A percentile compares a stretch with the other conserved stretches of the same genome.
Conservation (phyloP, 2,797 vertebrate genomes). For the Chaenodraco wilsoni region DNA sequence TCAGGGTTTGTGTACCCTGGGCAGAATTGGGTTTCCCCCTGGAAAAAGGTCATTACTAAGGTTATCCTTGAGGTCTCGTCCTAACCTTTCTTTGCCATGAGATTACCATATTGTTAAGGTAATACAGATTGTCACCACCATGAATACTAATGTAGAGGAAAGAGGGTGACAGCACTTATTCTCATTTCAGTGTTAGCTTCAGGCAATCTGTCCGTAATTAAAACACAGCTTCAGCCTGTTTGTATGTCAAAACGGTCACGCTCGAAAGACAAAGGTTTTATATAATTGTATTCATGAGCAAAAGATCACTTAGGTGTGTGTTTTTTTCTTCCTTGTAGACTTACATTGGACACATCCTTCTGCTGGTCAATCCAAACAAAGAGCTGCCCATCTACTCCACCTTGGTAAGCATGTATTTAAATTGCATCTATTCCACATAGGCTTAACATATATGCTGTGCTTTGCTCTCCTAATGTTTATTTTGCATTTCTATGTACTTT, state of each 20-base stretch:
- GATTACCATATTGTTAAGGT: slow-evolving; percentile 34
- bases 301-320: neutral
- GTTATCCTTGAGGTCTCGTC: slow-evolving; percentile 24
- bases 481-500: neutral
- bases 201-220: slow-evolving; percentile 12
- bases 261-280: neutral
- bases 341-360: slow-evolving; percentile 93
- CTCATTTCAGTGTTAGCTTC: slow-evolving; percentile 9
- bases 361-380: slow-evolving; percentile 96
- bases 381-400: slow-evolving; percentile 95
- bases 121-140: slow-evolving; percentile 8
- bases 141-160: slow-evolving; percentile 39
- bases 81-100: slow-evolving; percentile 24
- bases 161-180: slow-evolving; percentile 1
- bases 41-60: slow-evolving; percentile 36
- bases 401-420: slow-evolving; percentile 83
- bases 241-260: slow-evolving; percentile 2
- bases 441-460: neutral
- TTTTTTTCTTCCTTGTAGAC: slow-evolving; percentile 82
- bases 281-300: neutral
- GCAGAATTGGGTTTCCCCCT: slow-evolving; percentile 28
- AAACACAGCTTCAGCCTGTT: neutral
- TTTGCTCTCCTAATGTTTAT: neutral
- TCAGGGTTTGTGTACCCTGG: slow-evolving; percentile 8
- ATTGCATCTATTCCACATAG: neutral